Conservation (phyloP, 2,113 vertebrate species). For the Danionella cerebrum region DNA sequence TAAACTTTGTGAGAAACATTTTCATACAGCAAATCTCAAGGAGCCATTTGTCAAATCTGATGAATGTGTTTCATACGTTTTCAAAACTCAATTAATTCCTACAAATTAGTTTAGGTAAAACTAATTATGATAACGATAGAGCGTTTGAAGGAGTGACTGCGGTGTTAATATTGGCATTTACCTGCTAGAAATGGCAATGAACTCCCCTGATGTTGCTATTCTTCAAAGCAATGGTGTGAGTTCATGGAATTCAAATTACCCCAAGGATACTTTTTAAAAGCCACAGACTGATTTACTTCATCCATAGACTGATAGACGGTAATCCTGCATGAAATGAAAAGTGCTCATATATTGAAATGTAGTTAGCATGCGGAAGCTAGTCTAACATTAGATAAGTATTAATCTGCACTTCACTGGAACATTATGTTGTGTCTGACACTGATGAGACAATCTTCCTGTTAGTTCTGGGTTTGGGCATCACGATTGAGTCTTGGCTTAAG, state of each 20-base stretch:
- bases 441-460: background rate
- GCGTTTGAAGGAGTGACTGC: background rate
- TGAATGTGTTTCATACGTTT: conserved; percentile 8
- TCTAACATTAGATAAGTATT: background rate
- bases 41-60: conserved; percentile 32
- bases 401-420: background rate
- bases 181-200: background rate
- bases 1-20: background rate
- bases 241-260: too few relatives aligned
- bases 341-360: background rate
- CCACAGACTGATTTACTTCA: too few relatives aligned
- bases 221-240: background rate
- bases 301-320: background rate
- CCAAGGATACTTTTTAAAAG: too few relatives aligned
- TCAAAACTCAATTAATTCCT: conserved; percentile 23
- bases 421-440: background rate
- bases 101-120: background rate
- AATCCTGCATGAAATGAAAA: too few relatives aligned
- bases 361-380: background rate
- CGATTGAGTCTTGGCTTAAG: background rate
- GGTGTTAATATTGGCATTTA: background rate
- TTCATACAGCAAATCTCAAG: too few relatives aligned
- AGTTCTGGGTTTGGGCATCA: background rate
- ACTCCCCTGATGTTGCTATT: background rate
- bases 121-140: background rate